phyloP scores from a whole-genome alignment of 2,888 invertebrate genomes.

The Cerastoderma edule region DNA sequence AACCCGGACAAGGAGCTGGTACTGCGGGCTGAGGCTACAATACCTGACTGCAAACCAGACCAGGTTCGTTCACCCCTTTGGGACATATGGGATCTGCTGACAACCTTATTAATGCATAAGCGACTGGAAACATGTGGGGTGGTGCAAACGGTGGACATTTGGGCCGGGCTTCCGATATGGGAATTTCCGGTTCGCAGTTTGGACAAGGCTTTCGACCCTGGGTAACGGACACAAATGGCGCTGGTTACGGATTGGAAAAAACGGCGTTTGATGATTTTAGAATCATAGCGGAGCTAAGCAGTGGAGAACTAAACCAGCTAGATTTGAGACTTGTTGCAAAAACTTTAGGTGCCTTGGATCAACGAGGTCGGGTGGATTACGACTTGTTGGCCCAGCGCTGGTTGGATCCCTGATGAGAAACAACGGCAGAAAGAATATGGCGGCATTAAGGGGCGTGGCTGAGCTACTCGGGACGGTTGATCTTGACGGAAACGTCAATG shows the following conservation, averaged over 20 bases:
- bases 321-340: slow-evolving; percentile 36
- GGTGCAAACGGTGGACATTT: slow-evolving; percentile 5
- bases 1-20: neutral
- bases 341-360: slow-evolving; percentile 41
- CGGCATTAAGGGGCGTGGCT: slow-evolving; percentile 10
- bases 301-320: slow-evolving; percentile 16
- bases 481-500: slow-evolving; percentile 38
- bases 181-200: neutral
- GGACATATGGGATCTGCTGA: slow-evolving; percentile 40
- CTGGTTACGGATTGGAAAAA: neutral
- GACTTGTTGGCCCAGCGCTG: slow-evolving; percentile 35
- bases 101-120: slow-evolving; percentile 24
- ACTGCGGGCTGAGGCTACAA: slow-evolving; percentile 5
- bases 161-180: neutral
- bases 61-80: slow-evolving; percentile 42
- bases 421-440: slow-evolving; percentile 12
- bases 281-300: slow-evolving; percentile 17
- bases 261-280: slow-evolving; percentile 18
- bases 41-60: slow-evolving; percentile 10
- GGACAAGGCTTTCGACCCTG: slow-evolving; percentile 2
- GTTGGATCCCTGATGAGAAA: slow-evolving; percentile 19
- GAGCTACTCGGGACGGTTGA: slow-evolving; percentile 14
- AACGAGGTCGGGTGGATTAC: slow-evolving; percentile 29
- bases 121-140: neutral
- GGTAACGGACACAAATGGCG: neutral